phyloP scores from a whole-genome alignment of 2,888 invertebrate species.

The Drosophila kambysellisi region DNA sequence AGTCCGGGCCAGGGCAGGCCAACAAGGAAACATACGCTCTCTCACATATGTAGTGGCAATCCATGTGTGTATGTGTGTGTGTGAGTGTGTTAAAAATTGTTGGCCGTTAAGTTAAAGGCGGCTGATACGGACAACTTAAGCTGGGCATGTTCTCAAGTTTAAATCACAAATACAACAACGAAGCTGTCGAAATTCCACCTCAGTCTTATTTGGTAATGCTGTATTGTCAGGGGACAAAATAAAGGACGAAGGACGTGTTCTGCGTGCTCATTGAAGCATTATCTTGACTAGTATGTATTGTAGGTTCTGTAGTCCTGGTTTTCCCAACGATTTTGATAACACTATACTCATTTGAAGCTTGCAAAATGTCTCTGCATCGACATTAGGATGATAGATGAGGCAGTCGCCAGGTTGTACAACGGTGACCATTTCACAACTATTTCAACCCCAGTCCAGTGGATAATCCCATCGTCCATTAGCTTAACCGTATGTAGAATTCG shows the following conservation, averaged over 20 bases:
- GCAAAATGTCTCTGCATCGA: neutral
- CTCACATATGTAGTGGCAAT: conserved; percentile 25
- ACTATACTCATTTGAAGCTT: neutral
- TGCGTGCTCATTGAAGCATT: conserved; percentile 70
- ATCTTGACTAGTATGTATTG: conserved; percentile 60
- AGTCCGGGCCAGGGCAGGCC: conserved; percentile 33
- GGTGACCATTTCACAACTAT: neutral
- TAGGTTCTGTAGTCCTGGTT: conserved; percentile 44
- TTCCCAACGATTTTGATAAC: neutral
- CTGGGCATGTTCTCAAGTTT: conserved; percentile 75
- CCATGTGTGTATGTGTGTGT: conserved; percentile 23
- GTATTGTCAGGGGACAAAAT: conserved; percentile 4
- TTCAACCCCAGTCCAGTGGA: conserved; percentile 15
- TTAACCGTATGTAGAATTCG: conserved; percentile 52
- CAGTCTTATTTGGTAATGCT: neutral
- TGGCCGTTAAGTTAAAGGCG: conserved; percentile 70
- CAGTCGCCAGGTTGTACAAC: neutral
- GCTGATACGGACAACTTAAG: conserved; percentile 80
- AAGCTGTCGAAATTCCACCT: conserved; percentile 8
- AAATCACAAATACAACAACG: conserved; percentile 47
- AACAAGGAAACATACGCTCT: conserved; percentile 34
- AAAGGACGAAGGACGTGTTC: conserved; percentile 26
- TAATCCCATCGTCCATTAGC: conserved; percentile 24
- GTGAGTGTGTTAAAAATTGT: conserved; percentile 58
- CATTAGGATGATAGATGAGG: neutral